These are phyloP conservation scores for Mobula hypostoma DNA, from an alignment of 2,113 vertebrate genomes.

Conservation along the genomic window DNA sequence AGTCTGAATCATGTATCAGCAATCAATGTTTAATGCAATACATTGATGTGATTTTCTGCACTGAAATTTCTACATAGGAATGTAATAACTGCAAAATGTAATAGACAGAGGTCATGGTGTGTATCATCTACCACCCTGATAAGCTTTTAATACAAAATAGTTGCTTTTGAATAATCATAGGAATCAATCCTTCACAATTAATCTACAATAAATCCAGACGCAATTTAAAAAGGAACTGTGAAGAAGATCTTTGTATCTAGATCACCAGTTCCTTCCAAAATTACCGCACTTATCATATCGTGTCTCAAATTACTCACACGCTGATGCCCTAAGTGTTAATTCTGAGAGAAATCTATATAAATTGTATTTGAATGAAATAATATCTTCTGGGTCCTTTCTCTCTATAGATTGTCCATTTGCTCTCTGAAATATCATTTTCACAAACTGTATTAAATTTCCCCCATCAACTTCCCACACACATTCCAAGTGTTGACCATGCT, in stretches of 20 bases:
- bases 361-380: neutral
- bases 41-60: conserved; percentile 8
- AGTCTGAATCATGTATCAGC: neutral
- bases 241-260: neutral
- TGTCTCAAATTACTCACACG: neutral
- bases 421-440: neutral
- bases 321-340: neutral
- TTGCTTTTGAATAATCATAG: neutral
- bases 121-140: neutral
- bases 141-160: neutral
- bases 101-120: neutral
- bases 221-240: neutral
- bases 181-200: conserved; percentile 18
- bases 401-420: neutral
- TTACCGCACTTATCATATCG: neutral
- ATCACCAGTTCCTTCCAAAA: neutral
- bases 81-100: neutral
- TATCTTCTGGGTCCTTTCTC: neutral
- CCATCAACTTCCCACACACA: too few relatives aligned
- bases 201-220: neutral
- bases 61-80: neutral
- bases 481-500: neutral
- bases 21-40: conserved; percentile 15
- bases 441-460: neutral
- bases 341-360: neutral